Evolutionary conservation across 2,113 vertebrate species (phyloP).

Genomic region (Parotia lawesii): DNA sequence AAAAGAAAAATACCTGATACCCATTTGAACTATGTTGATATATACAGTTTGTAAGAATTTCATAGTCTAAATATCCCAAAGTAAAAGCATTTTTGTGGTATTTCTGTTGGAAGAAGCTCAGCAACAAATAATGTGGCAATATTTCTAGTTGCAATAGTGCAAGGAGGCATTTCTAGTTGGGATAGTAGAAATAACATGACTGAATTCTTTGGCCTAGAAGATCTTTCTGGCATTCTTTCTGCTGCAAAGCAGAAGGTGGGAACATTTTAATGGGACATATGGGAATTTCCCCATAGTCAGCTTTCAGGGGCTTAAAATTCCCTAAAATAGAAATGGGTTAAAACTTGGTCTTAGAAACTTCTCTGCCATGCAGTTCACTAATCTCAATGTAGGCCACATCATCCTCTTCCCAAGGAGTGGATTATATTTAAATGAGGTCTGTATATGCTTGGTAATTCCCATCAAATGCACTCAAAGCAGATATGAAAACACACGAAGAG

Average conservation of each 20-base stretch:
- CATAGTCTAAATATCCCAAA: constrained; percentile 46
- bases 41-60: constrained; percentile 67
- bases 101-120: constrained; percentile 73
- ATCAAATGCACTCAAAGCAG: not conserved
- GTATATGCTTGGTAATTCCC: not conserved
- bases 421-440: not conserved
- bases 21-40: constrained; percentile 47
- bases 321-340: not conserved
- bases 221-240: not conserved
- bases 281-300: constrained; percentile 24
- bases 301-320: not conserved
- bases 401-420: not conserved
- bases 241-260: constrained; percentile 2
- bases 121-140: constrained; percentile 67
- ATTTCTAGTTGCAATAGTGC: constrained; percentile 62
- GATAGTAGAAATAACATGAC: constrained; percentile 26
- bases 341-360: not conserved
- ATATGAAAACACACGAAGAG: not conserved
- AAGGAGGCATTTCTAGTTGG: constrained; percentile 14
- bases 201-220: constrained; percentile 28
- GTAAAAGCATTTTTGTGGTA: constrained; percentile 75
- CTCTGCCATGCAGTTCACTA: not conserved
- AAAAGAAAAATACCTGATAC: not conserved
- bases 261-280: constrained; percentile 36
- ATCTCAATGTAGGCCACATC: not conserved